A percentile compares a stretch with the other conserved stretches of the same genome.
Evolutionary conservation across 2,888 invertebrate genomes (phyloP).

Genomic region (Stenichneumon culpator): DNA sequence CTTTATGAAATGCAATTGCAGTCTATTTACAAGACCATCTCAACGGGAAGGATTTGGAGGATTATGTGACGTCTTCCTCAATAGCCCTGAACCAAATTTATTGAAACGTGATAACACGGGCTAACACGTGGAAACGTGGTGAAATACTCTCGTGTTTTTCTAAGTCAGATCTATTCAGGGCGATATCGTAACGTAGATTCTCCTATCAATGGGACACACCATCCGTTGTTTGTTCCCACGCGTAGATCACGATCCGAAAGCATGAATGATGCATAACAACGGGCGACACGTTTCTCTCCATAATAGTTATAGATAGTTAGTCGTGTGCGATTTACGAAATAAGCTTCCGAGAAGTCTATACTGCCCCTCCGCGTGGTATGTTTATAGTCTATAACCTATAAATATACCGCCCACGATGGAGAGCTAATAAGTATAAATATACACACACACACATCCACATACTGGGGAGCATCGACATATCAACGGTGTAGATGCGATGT

Average conservation of each 20-base stretch:
- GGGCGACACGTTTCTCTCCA: neutral
- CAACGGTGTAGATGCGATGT: no score
- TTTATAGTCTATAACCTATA: no score
- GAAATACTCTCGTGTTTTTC: neutral
- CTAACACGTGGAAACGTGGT: neutral
- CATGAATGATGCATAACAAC: slow-evolving; percentile 30
- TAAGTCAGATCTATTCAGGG: neutral
- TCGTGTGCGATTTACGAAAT: slow-evolving; percentile 35
- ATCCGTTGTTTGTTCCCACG: slow-evolving; percentile 3
- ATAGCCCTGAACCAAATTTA: neutral
- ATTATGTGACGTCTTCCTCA: neutral
- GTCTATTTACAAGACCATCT: neutral
- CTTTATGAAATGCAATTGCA: neutral
- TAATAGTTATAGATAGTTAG: slow-evolving; percentile 40
- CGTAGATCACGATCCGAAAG: slow-evolving; percentile 35
- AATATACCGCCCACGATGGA: neutral
- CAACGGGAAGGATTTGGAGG: neutral
- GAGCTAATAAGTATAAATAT: neutral
- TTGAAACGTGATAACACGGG: neutral
- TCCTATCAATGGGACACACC: slow-evolving; percentile 14
- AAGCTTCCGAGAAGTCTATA: slow-evolving; percentile 41
- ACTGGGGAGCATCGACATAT: neutral
- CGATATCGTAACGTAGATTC: neutral
- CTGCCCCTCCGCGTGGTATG: neutral
- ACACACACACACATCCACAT: no score